Evolutionary conservation across 2,113 vertebrate species (phyloP), one percentile per base, ranked within the genome.

Genomic region (Chelonoidis abingdonii): DNA sequence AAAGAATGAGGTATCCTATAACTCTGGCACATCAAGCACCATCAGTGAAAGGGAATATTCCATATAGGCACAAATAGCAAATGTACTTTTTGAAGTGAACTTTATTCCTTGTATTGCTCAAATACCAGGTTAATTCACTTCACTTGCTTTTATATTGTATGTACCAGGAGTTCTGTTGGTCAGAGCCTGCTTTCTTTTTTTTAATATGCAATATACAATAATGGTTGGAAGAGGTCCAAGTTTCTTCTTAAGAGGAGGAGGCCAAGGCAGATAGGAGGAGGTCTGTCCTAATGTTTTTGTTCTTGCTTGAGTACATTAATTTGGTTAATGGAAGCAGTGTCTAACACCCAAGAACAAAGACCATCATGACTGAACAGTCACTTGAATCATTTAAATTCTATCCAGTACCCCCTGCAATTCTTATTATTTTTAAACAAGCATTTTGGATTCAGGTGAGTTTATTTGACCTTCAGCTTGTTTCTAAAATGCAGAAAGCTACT

Each of bases 381-480:
- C 44, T 47, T 78, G 75, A 47, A 27, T 44, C 41, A 27, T 14
- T 31, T 27, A 10, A 41, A 72, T 24, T 31, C 13, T 38, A 10
- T 9, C 50, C 2, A 5, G 29, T 3, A 19, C 13, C 41, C 4
- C n/a, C 29, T 0, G 0, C 8, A 4, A 0, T 57, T 27, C 47
- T 12, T 4, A 1, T 29, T 59, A 35, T 69, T 69, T 69, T 69
- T 0, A 5, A 90, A 59, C 50, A 2, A 47, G 29, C 0, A 0
- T 2, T 4, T 2, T 2, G 0, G 0, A 0, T 8, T 29, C 0
- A 0, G 29, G 21, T 1, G 3, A 0, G 10, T 86, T 25, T 54
- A n/a, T 76, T 4, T n/a, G 80, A 10, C 87, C 89, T 89, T 75
- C 0, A 0, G 1, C 14, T 1, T 13, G 87, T 9, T 27, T 1